A percentile compares a stretch with the other conserved stretches of the same genome.
phyloP scores from a whole-genome alignment of 1,140 invertebrate genomes.

The Heterodera schachtii region DNA sequence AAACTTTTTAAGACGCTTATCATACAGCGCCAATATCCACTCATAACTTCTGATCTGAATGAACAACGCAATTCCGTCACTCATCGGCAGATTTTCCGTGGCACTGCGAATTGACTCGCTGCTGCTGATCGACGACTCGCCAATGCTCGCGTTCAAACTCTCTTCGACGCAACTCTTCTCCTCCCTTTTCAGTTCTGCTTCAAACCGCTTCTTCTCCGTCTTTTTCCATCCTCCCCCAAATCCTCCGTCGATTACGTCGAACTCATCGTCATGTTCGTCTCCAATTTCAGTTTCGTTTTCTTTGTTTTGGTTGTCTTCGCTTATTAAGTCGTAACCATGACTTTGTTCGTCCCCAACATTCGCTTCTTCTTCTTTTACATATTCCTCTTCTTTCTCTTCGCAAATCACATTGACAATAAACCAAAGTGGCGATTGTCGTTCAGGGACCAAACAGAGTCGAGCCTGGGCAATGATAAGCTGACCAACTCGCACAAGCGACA shows the following conservation, averaged over 20 bases:
- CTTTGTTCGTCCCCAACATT: neutral
- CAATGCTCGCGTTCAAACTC: neutral
- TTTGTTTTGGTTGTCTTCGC: neutral
- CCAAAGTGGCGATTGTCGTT: slow-evolving; percentile 7
- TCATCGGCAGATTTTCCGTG: neutral
- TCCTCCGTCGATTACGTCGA: neutral
- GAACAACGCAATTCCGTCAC: neutral
- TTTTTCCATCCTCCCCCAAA: neutral
- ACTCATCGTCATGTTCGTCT: neutral
- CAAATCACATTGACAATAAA: neutral
- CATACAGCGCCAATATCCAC: neutral
- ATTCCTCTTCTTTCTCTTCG: neutral
- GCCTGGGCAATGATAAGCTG: neutral
- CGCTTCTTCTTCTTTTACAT: neutral
- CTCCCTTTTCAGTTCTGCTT: neutral
- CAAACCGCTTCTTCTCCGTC: neutral
- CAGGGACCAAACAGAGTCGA: neutral
- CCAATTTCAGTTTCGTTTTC: neutral
- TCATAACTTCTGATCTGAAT: neutral
- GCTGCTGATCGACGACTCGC: neutral
- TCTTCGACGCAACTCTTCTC: neutral
- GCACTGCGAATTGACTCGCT: neutral
- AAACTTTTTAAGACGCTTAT: neutral
- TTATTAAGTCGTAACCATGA: neutral
- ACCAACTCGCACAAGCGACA: neutral